phyloP scores from a whole-genome alignment of 35 echinoderm and acorn worm species.

The Chiridota heheva region DNA sequence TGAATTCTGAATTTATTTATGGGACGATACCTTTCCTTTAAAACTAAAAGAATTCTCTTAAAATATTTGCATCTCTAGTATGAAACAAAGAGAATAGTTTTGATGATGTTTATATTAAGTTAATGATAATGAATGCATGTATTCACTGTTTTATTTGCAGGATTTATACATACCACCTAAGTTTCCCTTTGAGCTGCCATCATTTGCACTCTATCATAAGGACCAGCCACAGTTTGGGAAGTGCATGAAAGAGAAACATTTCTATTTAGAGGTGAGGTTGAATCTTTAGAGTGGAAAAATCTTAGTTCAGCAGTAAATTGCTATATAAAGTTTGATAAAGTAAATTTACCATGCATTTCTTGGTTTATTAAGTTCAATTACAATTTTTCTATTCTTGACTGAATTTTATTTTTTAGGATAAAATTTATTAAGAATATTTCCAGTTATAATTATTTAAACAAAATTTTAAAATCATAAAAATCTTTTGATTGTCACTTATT shows the following conservation, averaged over 20 bases:
- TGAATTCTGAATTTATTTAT: too few species aligned
- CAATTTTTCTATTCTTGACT: neutral
- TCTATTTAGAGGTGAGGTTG: constrained; percentile 50
- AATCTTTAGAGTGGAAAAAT: neutral
- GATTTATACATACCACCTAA: constrained; percentile 56
- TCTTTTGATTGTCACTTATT: neutral
- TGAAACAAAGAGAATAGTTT: neutral
- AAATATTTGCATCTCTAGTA: too few species aligned
- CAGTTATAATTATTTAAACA: too few species aligned
- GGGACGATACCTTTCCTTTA: too few species aligned
- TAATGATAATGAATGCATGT: neutral
- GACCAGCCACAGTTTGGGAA: constrained; percentile 21
- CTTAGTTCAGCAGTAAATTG: too few species aligned
- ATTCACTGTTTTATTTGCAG: constrained; percentile 32
- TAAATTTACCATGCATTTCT: too few species aligned
- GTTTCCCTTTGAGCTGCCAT: constrained; percentile 44
- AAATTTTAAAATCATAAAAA: neutral
- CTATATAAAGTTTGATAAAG: too few species aligned
- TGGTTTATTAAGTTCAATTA: neutral
- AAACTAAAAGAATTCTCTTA: too few species aligned
- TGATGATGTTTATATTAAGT: neutral
- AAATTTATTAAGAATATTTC: neutral
- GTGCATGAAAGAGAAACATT: constrained; percentile 46
- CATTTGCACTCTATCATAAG: constrained; percentile 18
- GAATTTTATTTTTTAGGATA: neutral